These are phyloP conservation scores for Pygmarrhopalites habei DNA, from an alignment of 1,140 invertebrate species.

Conservation along the genomic window DNA sequence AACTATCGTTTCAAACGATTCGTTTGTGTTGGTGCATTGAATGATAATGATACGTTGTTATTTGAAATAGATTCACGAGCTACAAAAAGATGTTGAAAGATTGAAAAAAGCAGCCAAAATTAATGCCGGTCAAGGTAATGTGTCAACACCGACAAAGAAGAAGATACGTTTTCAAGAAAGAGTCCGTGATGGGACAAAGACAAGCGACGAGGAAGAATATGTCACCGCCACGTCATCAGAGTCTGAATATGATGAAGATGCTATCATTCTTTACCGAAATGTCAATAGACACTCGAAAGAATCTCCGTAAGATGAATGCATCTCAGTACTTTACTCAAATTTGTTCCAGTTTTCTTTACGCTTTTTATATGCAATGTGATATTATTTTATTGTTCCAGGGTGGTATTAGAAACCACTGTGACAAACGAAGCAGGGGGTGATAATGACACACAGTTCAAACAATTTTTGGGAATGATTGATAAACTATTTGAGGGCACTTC, in stretches of 20 bases:
- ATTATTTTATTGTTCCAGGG: too few relatives aligned
- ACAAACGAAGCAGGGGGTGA: not conserved
- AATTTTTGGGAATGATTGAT: slow-evolving; percentile 39
- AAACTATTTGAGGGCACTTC: slow-evolving; percentile 35
- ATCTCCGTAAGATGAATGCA: too few relatives aligned
- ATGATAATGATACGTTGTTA: too few relatives aligned
- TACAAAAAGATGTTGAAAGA: slow-evolving; percentile 21
- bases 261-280: not conserved
- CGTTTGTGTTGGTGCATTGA: too few relatives aligned
- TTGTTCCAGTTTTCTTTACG: too few relatives aligned
- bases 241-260: slow-evolving; percentile 15
- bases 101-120: slow-evolving; percentile 7
- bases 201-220: slow-evolving; percentile 7
- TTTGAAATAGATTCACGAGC: slow-evolving; percentile 21
- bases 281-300: too few relatives aligned
- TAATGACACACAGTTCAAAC: not conserved
- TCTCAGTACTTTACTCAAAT: too few relatives aligned
- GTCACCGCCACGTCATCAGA: slow-evolving; percentile 7
- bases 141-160: not conserved
- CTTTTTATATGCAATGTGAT: too few relatives aligned
- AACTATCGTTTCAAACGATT: too few relatives aligned
- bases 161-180: not conserved
- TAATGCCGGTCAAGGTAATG: not conserved
- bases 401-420: too few relatives aligned
- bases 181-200: slow-evolving; percentile 1